Percentiles rank a stretch among this genome's conserved stretches.
Conservation (phyloP, 2,888 invertebrate species). For the Cephus nigrinus region DNA sequence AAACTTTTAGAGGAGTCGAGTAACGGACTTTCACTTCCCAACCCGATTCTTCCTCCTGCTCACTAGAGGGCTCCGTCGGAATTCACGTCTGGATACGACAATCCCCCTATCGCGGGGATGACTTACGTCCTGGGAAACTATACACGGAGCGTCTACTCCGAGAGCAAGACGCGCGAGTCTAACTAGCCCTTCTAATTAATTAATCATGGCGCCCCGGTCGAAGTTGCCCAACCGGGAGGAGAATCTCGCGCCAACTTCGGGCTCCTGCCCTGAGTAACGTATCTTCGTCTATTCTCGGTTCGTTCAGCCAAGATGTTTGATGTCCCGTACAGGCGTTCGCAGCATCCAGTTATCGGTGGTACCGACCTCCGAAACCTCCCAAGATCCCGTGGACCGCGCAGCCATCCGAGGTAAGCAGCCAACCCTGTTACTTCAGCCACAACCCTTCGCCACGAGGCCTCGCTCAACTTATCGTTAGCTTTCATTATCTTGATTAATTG, state of each 20-base stretch:
- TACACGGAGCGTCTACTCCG: no score
- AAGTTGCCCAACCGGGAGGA: conserved; percentile 57
- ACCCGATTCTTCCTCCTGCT: no score
- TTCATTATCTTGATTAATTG: conserved; percentile 67
- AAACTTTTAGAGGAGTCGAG: no score
- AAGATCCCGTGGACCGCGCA: no score
- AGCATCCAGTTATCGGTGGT: no score
- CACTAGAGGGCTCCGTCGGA: no score
- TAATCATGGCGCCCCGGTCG: conserved; percentile 61
- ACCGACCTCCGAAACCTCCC: no score
- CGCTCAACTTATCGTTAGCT: conserved; percentile 49
- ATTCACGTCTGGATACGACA: no score
- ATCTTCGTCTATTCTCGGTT: conserved; percentile 63
- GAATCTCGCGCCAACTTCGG: conserved; percentile 38
- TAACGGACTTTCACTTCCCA: no score
- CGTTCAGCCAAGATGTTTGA: conserved; percentile 62
- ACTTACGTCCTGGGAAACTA: no score
- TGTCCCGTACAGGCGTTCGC: conserved; percentile 59
- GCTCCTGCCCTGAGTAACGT: conserved; percentile 58
- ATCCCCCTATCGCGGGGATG: no score
- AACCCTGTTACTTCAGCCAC: conserved; percentile 27
- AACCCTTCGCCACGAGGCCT: conserved; percentile 17
- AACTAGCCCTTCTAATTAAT: conserved; percentile 65
- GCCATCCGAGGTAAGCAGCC: conserved; percentile 14
- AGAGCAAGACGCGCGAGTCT: conserved; percentile 21